Evolutionary conservation across 2,888 invertebrate species (phyloP).

Genomic region (Cephus sareptanus): DNA sequence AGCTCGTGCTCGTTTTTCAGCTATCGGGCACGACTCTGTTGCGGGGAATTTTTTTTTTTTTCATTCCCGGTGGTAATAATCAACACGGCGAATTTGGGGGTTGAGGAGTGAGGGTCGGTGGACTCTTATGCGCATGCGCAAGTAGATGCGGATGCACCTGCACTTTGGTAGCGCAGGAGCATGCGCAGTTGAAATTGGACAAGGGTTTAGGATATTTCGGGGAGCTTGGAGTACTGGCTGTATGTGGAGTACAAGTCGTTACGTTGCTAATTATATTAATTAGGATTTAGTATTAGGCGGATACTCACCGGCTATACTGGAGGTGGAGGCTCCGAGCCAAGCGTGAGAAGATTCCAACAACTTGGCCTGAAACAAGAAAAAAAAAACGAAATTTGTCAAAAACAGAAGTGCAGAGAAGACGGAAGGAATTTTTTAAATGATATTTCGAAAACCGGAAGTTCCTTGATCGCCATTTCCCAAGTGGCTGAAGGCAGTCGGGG

Average conservation of each 20-base stretch:
- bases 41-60: neutral
- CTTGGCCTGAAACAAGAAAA: constrained; percentile 82
- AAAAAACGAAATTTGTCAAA: constrained; percentile 33
- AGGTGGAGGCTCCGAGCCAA: constrained; percentile 91
- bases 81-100: neutral
- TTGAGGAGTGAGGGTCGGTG: neutral
- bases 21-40: neutral
- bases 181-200: neutral
- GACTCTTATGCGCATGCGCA: neutral
- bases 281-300: neutral
- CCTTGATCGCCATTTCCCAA: neutral
- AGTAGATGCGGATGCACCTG: neutral
- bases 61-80: neutral
- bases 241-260: neutral
- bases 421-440: neutral
- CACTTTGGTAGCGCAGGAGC: neutral
- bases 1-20: neutral
- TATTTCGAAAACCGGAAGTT: neutral
- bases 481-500: neutral
- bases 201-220: neutral
- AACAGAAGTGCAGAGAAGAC: neutral
- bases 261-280: neutral
- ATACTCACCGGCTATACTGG: constrained; percentile 90
- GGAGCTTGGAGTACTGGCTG: neutral
- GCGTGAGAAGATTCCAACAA: constrained; percentile 92